A percentile compares a stretch with the other conserved stretches of the same genome.
phyloP scores from a whole-genome alignment of 2,113 vertebrate species.

The Micromys minutus region DNA sequence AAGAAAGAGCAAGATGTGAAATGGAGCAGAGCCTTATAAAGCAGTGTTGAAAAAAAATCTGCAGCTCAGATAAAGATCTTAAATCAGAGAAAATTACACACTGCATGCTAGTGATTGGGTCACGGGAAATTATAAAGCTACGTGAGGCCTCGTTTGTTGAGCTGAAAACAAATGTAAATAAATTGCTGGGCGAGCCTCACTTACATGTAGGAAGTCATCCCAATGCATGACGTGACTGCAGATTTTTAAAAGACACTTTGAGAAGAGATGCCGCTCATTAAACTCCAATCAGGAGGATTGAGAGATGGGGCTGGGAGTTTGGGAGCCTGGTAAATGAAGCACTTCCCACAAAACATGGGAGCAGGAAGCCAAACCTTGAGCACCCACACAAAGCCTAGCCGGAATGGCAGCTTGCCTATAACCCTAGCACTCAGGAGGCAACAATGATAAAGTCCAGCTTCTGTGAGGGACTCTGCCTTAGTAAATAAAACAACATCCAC shows the following conservation, averaged over 20 bases:
- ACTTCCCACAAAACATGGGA: too few relatives aligned
- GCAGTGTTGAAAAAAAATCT: slow-evolving; percentile 81
- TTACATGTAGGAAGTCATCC: slow-evolving; percentile 90
- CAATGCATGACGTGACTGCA: slow-evolving; percentile 86
- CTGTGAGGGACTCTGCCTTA: neutral
- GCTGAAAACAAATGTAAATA: slow-evolving; percentile 92
- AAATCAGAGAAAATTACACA: slow-evolving; percentile 89
- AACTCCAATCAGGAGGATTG: slow-evolving; percentile 77
- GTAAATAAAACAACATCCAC: neutral
- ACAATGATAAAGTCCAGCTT: neutral
- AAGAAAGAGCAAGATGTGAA: slow-evolving; percentile 56
- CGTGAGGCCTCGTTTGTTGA: slow-evolving; percentile 92
- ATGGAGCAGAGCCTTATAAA: slow-evolving; percentile 76
- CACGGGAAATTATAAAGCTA: slow-evolving; percentile 91
- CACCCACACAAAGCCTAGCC: neutral
- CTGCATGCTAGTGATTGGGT: slow-evolving; percentile 88
- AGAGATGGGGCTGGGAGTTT: neutral
- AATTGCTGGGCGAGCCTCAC: slow-evolving; percentile 90
- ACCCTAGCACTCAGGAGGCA: neutral
- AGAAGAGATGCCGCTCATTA: slow-evolving; percentile 84
- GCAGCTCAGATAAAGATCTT: slow-evolving; percentile 89
- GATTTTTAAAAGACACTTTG: slow-evolving; percentile 83
- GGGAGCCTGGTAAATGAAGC: neutral
- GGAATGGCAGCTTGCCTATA: neutral
- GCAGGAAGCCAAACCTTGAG: neutral